phyloP scores from a whole-genome alignment of 2,888 invertebrate species.

The Lithophane ornitopus region DNA sequence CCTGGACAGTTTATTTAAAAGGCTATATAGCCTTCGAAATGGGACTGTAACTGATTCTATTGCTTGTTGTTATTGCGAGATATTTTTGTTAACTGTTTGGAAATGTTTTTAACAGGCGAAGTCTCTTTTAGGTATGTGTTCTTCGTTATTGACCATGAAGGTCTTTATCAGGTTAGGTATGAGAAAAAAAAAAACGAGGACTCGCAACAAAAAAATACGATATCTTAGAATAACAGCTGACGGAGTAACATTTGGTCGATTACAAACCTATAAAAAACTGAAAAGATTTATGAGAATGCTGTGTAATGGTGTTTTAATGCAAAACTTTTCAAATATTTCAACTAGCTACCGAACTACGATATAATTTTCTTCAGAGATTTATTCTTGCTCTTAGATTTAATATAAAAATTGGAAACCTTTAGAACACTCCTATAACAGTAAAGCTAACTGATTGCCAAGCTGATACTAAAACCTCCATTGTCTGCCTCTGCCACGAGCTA shows the following conservation, averaged over 20 bases:
- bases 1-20: conserved; percentile 59
- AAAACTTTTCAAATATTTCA: conserved; percentile 44
- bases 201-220: not conserved
- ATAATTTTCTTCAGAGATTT: conserved; percentile 19
- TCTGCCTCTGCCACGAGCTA: conserved; percentile 41
- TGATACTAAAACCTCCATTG: conserved; percentile 40
- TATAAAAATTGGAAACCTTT: conserved; percentile 35
- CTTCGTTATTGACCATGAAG: not conserved
- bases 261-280: not conserved
- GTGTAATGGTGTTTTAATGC: not conserved
- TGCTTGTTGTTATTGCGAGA: conserved; percentile 1
- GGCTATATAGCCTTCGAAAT: conserved; percentile 35
- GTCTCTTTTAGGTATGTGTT: not conserved
- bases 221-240: not conserved
- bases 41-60: conserved; percentile 23
- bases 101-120: not conserved
- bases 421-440: conserved; percentile 4
- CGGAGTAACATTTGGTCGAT: not conserved
- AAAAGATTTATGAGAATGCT: not conserved
- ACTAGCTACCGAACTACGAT: conserved; percentile 5
- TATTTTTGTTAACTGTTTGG: conserved; percentile 9
- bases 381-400: conserved; percentile 27
- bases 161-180: not conserved
- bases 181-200: not conserved
- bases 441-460: conserved; percentile 33